Base-by-base conservation (phyloP, 2,797 vertebrate species). In the Periophthalmus magnuspinnatus region DNA sequence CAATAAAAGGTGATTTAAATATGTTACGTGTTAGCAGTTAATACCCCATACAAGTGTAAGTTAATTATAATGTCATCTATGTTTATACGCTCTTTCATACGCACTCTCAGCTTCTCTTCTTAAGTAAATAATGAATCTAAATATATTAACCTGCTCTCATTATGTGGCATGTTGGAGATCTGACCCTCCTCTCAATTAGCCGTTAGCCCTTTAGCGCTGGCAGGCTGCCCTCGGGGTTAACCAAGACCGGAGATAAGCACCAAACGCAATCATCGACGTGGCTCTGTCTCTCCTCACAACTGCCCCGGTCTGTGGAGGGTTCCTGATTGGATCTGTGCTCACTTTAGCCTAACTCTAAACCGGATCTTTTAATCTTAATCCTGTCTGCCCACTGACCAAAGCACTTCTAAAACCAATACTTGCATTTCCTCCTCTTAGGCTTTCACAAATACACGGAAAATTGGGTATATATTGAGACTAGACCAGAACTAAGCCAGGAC, bases 241-340 rank as follows among this genome's bases (percentile, higher is more conserved):
- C 84, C 71, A 84, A 84, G 83, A 88, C 87, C 87, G 89, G 88
- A 90, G 87, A 91, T 90, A 88, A 88, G 85, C 71, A 52, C 45
- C 34, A 17, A 87, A 86, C 74, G 83, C 85, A 89, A 90, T 91
- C 89, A 90, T 72, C 24, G 75, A 68, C 77, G n/a, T n/a, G 63
- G 72, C 66, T 6, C 81, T 68, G 55, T 41, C 82, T 72, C 84
- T 48, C 80, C 85, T 81, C 62, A 68, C 76, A 76, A 84, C 77
- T 72, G 63, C 67, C 75, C 78, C 74, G 72, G 48, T 34, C 82
- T 77, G 71, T 19, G 55, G 67, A 83, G 89, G 87, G 90, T 88
- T 87, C 85, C 84, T 89, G 90, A 92, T 91, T 91, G 89, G 84
- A 87, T 91, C 90, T 88, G 81, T 85, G 85, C 90, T 91, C 81